A percentile compares a stretch with the other conserved stretches of the same genome.
These are phyloP conservation scores for Porites lutea DNA, from an alignment of 64 coral and sea anemone species.

Conservation along the genomic window DNA sequence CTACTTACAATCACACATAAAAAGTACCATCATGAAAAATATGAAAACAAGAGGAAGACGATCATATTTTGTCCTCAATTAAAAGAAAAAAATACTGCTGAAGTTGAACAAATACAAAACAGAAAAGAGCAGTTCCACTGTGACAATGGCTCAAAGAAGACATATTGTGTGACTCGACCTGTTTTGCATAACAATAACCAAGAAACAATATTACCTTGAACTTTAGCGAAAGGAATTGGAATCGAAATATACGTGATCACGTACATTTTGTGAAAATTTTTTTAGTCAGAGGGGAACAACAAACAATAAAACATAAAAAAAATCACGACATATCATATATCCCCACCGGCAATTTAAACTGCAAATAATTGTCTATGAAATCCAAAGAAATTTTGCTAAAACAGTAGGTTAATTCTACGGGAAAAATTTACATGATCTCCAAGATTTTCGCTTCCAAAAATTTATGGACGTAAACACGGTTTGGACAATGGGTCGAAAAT, in stretches of 20 bases:
- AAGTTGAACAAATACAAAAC: background rate
- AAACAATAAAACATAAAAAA: background rate
- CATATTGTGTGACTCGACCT: background rate
- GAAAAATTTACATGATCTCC: background rate
- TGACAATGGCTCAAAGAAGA: background rate
- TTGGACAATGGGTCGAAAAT: conserved; percentile 2
- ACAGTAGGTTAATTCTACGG: too few species aligned
- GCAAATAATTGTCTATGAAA: too few species aligned
- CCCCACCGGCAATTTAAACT: too few species aligned
- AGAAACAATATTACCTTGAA: conserved; percentile 6
- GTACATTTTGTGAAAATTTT: background rate
- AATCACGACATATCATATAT: too few species aligned
- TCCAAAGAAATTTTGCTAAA: too few species aligned
- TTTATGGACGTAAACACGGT: background rate
- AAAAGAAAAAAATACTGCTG: too few species aligned
- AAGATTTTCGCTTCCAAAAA: background rate
- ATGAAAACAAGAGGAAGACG: too few species aligned
- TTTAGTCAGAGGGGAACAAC: background rate
- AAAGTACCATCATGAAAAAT: too few species aligned
- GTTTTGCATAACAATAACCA: conserved; percentile 23
- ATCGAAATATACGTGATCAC: conserved; percentile 21
- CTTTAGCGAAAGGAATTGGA: background rate
- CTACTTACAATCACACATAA: too few species aligned
- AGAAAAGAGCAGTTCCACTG: background rate
- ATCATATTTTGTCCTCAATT: too few species aligned